phyloP scores from a whole-genome alignment of 1,140 invertebrate genomes.

The Megalopta genalis region DNA sequence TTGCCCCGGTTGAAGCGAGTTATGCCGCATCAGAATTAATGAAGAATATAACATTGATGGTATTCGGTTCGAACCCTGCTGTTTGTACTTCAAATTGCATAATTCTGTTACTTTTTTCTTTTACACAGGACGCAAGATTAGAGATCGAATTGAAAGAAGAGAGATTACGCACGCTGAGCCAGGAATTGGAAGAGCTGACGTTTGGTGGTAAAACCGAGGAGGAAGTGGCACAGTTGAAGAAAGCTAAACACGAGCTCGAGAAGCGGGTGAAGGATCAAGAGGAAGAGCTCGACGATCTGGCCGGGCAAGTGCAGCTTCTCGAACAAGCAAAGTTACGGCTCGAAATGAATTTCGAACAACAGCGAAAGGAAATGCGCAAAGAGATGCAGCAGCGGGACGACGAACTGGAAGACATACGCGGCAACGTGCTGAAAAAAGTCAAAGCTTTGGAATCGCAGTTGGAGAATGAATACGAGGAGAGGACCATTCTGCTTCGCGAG shows the following conservation, averaged over 20 bases:
- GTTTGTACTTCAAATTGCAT: no score
- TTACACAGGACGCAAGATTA: slow-evolving; percentile 88
- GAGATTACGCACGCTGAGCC: slow-evolving; percentile 86
- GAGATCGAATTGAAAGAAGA: slow-evolving; percentile 94
- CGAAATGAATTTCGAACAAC: slow-evolving; percentile 95
- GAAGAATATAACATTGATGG: no score
- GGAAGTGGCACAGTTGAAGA: slow-evolving; percentile 90
- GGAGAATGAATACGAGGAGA: slow-evolving; percentile 95
- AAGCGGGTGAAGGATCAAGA: slow-evolving; percentile 94
- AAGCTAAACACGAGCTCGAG: slow-evolving; percentile 93
- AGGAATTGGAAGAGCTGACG: slow-evolving; percentile 92
- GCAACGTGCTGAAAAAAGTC: slow-evolving; percentile 94
- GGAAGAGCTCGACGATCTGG: slow-evolving; percentile 96
- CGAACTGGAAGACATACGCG: slow-evolving; percentile 94
- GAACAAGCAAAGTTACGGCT: slow-evolving; percentile 93
- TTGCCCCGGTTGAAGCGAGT: no score
- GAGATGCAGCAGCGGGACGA: slow-evolving; percentile 94
- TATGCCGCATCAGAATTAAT: no score
- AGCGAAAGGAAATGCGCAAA: slow-evolving; percentile 92
- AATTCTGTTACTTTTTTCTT: background rate
- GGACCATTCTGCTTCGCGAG: slow-evolving; percentile 91
- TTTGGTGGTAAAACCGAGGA: slow-evolving; percentile 92
- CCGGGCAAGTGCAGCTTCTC: slow-evolving; percentile 91
- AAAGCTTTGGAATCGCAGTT: slow-evolving; percentile 94
- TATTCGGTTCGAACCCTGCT: no score